These are phyloP conservation scores for Cyprinodon variegatus DNA, from an alignment of 2,113 vertebrate species.

Conservation along the genomic window DNA sequence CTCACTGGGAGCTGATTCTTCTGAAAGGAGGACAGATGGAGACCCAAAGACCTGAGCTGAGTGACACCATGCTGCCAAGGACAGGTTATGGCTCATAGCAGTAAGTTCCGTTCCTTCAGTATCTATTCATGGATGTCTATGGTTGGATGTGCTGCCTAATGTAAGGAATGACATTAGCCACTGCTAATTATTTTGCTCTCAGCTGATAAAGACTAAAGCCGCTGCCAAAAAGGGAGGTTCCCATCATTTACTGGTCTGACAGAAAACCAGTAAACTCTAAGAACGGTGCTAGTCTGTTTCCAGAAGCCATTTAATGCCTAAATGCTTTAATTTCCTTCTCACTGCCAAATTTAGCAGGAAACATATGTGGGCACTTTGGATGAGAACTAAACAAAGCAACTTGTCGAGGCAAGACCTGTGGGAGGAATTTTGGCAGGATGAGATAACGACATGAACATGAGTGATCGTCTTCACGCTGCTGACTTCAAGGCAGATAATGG, in stretches of 20 bases:
- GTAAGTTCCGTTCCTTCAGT: constrained; percentile 48
- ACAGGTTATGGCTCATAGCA: constrained; percentile 65
- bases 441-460: rapidly evolving
- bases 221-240: background rate
- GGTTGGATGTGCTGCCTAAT: background rate
- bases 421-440: constrained; percentile 3
- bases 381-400: background rate
- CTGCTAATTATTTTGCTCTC: background rate
- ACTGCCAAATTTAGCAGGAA: background rate
- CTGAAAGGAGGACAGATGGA: background rate
- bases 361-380: rapidly evolving
- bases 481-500: background rate
- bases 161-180: background rate
- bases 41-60: constrained; percentile 17
- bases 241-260: background rate
- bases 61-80: constrained; percentile 36
- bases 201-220: background rate
- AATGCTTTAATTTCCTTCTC: background rate
- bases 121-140: background rate
- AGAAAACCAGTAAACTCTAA: background rate
- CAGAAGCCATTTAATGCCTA: background rate
- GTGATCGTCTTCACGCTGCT: too few species aligned
- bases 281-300: background rate
- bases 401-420: constrained; percentile 7
- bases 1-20: background rate